These are phyloP conservation scores for Penaeus monodon DNA, from an alignment of 2,888 invertebrate genomes.

Conservation along the genomic window DNA sequence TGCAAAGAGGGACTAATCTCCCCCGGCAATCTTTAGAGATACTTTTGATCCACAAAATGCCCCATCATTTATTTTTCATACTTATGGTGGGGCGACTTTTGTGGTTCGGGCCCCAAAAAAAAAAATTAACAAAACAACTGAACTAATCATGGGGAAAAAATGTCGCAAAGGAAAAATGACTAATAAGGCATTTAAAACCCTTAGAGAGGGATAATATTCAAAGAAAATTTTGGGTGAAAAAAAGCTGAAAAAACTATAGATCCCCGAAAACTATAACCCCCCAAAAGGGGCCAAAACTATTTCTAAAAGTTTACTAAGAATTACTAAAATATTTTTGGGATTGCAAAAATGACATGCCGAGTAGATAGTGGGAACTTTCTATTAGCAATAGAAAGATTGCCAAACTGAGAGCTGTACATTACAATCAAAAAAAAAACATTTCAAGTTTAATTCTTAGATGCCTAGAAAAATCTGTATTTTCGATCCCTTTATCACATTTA, in stretches of 20 bases:
- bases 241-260: background rate
- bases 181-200: background rate
- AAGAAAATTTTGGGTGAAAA: background rate
- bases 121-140: slow-evolving; percentile 54
- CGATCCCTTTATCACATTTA: too few species aligned
- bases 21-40: slow-evolving; percentile 12
- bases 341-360: too few species aligned
- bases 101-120: slow-evolving; percentile 60
- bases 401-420: too few species aligned
- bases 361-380: too few species aligned
- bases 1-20: slow-evolving; percentile 17
- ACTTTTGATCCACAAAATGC: slow-evolving; percentile 59
- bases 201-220: background rate
- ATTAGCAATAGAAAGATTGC: too few species aligned
- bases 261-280: background rate
- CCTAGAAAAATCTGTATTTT: too few species aligned
- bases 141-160: slow-evolving; percentile 35
- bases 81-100: slow-evolving; percentile 67
- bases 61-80: slow-evolving; percentile 67
- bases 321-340: too few species aligned
- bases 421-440: too few species aligned
- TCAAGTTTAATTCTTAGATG: too few species aligned
- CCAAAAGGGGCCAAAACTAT: too few species aligned
- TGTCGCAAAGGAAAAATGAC: slow-evolving; percentile 1
- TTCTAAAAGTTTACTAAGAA: too few species aligned